Evolutionary conservation across 2,113 vertebrate species (phyloP).

Genomic region (Mugil cephalus): DNA sequence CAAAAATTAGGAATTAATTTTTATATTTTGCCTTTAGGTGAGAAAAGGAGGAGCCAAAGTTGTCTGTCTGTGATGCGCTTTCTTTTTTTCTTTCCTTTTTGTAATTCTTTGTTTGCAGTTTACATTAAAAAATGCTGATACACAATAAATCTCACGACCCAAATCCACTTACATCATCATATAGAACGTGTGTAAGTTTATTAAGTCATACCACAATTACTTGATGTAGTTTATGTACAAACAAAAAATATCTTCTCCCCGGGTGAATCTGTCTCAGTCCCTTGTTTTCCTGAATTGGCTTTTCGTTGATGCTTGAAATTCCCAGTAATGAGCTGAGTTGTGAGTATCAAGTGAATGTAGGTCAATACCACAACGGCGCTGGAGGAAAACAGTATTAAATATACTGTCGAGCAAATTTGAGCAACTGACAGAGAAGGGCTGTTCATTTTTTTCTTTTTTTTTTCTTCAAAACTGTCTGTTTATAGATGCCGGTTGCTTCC

Average conservation of each 20-base stretch:
- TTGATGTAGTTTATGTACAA: not conserved
- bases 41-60: not conserved
- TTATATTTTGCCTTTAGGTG: constrained; percentile 31
- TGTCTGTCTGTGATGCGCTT: constrained; percentile 33
- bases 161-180: not conserved
- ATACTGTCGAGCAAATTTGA: not conserved
- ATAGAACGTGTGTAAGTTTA: too few species aligned
- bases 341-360: not conserved
- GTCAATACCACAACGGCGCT: not conserved
- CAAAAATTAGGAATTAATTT: constrained; percentile 46
- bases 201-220: not conserved
- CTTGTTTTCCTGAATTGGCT: not conserved
- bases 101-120: not conserved
- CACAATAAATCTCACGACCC: not conserved
- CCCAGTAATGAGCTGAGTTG: not conserved
- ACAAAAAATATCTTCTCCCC: not conserved
- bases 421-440: not conserved
- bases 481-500: not conserved
- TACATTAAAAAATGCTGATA: not conserved
- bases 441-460: too few species aligned
- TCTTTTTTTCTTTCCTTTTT: not conserved
- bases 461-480: constrained; percentile 10
- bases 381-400: not conserved
- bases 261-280: not conserved
- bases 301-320: constrained; percentile 11